Percentiles rank a stretch among this genome's conserved stretches.
phyloP scores from a whole-genome alignment of 2,888 invertebrate species.

The Amblyjoppa proteus region DNA sequence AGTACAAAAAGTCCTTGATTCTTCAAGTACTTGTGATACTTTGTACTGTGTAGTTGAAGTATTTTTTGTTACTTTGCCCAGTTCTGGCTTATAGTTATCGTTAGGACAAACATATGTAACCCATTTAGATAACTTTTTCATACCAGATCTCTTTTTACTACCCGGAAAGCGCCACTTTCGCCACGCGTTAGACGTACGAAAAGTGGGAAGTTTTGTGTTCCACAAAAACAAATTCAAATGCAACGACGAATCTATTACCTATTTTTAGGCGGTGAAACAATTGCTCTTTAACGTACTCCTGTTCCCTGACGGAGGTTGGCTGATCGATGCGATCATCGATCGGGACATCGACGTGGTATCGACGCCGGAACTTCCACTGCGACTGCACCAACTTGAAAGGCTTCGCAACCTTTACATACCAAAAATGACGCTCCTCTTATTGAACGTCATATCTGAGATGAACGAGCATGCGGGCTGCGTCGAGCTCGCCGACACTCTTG shows the following conservation, averaged over 20 bases:
- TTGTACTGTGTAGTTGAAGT: too few species aligned
- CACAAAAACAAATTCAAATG: constrained; percentile 15
- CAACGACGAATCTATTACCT: constrained; percentile 51
- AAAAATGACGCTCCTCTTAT: constrained; percentile 91
- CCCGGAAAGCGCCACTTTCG: too few species aligned
- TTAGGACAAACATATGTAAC: too few species aligned
- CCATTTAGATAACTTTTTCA: too few species aligned
- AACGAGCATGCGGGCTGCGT: constrained; percentile 91
- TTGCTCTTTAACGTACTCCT: constrained; percentile 94
- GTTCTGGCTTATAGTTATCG: too few species aligned
- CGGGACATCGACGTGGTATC: constrained; percentile 84
- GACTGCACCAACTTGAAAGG: constrained; percentile 90
- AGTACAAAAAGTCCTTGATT: too few species aligned
- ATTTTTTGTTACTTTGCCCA: too few species aligned
- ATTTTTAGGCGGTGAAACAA: constrained; percentile 89
- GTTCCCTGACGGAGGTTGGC: constrained; percentile 96
- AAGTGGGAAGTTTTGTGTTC: too few species aligned
- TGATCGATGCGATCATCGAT: constrained; percentile 89
- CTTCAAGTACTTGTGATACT: too few species aligned
- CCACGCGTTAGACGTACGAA: too few species aligned
- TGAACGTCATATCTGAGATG: constrained; percentile 92
- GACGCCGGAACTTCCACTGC: constrained; percentile 86
- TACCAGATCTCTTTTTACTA: too few species aligned
- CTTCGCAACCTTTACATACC: constrained; percentile 94
- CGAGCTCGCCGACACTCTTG: constrained; percentile 92